Evolutionary conservation across 2,888 invertebrate genomes (phyloP).

Genomic region (Acrobeloides nanus): DNA sequence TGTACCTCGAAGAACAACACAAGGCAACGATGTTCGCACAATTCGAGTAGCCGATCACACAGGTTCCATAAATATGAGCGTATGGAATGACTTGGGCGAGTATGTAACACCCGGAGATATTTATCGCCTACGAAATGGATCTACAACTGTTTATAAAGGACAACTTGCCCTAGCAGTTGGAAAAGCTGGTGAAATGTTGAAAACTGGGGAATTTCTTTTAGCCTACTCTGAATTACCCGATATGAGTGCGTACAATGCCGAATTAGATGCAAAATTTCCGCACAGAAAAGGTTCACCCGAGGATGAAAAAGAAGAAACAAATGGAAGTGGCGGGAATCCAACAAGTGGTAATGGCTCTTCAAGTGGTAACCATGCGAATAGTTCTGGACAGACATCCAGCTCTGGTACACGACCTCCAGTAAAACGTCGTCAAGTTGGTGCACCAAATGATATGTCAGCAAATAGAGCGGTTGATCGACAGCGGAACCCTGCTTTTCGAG

Average conservation of each 20-base stretch:
- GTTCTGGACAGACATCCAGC: no score
- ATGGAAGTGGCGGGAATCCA: no score
- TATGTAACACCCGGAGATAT: slow-evolving; percentile 83
- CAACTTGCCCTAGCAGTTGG: slow-evolving; percentile 47
- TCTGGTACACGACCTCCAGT: no score
- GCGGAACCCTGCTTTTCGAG: no score
- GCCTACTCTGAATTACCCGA: slow-evolving; percentile 83
- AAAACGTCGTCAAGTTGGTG: no score
- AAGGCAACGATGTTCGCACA: slow-evolving; percentile 87
- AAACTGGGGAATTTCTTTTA: slow-evolving; percentile 68
- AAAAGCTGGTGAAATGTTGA: slow-evolving; percentile 9
- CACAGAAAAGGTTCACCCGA: no score
- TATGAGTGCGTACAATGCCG: slow-evolving; percentile 83
- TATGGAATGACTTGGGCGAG: slow-evolving; percentile 92
- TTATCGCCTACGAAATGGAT: slow-evolving; percentile 61
- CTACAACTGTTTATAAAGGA: slow-evolving; percentile 74
- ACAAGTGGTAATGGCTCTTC: no score
- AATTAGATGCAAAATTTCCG: slow-evolving; percentile 35
- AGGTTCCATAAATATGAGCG: slow-evolving; percentile 82
- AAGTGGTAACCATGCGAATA: no score
- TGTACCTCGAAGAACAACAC: slow-evolving; percentile 70
- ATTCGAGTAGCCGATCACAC: slow-evolving; percentile 85
- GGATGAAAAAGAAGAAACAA: no score
- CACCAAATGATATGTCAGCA: no score
- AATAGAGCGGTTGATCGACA: no score